These are phyloP conservation scores for Gastracanthus pulcherrimus DNA, from an alignment of 2,888 invertebrate genomes.

Conservation along the genomic window DNA sequence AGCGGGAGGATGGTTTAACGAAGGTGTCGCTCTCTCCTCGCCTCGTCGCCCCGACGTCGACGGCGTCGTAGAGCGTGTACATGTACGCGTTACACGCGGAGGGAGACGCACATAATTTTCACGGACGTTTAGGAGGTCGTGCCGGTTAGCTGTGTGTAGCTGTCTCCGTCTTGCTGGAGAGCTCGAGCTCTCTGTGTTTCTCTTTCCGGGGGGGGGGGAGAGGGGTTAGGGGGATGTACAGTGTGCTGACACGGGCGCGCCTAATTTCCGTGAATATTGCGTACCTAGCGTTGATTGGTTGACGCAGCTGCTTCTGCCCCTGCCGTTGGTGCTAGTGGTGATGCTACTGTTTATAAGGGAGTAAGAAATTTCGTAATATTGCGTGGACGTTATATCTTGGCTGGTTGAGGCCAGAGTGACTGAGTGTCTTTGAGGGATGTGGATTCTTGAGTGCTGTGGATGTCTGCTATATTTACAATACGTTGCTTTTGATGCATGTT, in stretches of 20 bases:
- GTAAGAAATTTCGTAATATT: constrained; percentile 26
- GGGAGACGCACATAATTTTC: constrained; percentile 47
- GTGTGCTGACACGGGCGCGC: constrained; percentile 32
- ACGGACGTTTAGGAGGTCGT: constrained; percentile 36
- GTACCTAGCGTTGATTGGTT: constrained; percentile 44
- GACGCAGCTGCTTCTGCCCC: background rate
- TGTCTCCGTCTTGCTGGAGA: background rate
- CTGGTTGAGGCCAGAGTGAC: too few relatives aligned
- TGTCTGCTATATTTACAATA: too few relatives aligned
- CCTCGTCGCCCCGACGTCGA: background rate
- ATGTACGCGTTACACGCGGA: background rate
- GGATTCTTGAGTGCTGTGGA: background rate
- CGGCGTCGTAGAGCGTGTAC: background rate
- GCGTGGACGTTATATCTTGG: background rate
- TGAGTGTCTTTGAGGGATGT: background rate
- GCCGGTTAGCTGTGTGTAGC: background rate
- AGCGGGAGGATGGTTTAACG: constrained; percentile 34
- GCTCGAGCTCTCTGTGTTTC: background rate
- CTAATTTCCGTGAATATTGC: constrained; percentile 54
- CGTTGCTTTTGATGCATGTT: too few relatives aligned
- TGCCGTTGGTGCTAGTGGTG: background rate
- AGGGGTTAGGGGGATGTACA: background rate
- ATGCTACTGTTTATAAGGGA: background rate
- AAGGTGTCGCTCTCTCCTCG: constrained; percentile 47
- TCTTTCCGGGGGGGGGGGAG: background rate